These are phyloP conservation scores for Epinephelus cyanopodus DNA, from an alignment of 2,113 vertebrate genomes.

Conservation along the genomic window DNA sequence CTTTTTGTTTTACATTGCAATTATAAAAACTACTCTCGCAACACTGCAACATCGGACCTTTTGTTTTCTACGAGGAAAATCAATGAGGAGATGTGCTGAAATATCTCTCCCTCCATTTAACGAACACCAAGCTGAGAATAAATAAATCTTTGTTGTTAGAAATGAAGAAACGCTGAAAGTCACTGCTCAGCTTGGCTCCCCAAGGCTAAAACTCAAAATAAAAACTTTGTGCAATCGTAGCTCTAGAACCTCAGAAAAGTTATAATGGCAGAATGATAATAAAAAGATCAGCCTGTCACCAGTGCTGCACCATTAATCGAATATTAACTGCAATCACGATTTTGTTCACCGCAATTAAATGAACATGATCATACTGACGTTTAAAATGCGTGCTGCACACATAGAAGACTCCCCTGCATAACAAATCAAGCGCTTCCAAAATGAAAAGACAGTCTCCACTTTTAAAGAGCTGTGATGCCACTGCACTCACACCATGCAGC, in stretches of 20 bases:
- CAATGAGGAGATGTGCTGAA: conserved; percentile 7
- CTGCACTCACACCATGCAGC: too few species aligned
- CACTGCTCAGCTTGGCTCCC: not conserved
- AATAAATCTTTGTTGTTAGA: not conserved
- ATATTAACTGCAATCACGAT: too few species aligned
- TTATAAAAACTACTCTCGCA: conserved; percentile 7
- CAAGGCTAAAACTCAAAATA: not conserved
- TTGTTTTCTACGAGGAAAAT: conserved; percentile 5
- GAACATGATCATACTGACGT: too few species aligned
- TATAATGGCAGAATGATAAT: not conserved
- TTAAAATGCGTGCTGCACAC: too few species aligned
- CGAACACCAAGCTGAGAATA: not conserved
- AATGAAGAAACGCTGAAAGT: conserved; percentile 5
- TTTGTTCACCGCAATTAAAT: too few species aligned
- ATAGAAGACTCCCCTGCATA: too few species aligned
- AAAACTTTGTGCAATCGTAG: not conserved
- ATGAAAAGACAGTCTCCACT: too few species aligned
- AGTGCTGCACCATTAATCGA: too few species aligned
- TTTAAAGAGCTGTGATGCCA: too few species aligned
- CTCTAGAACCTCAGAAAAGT: not conserved
- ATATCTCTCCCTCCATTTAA: not conserved
- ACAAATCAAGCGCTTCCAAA: too few species aligned
- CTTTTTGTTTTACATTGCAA: conserved; percentile 15
- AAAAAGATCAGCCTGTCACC: not conserved
- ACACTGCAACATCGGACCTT: conserved; percentile 19